Conservation (phyloP, 2,113 vertebrate species). For the Paraplagusia blochii region DNA sequence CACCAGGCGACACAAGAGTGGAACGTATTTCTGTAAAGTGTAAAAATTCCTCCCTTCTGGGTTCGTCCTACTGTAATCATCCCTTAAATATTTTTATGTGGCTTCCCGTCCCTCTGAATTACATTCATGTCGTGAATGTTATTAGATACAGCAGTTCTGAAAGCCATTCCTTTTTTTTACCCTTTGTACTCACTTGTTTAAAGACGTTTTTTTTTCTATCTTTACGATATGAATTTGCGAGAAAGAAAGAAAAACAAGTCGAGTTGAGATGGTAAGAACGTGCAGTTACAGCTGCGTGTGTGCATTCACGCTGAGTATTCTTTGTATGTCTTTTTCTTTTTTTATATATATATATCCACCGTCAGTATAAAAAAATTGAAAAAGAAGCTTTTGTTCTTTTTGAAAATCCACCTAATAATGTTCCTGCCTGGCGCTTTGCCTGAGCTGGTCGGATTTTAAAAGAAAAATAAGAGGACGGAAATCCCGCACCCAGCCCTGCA, state of each 20-base stretch:
- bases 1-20: constrained; percentile 28
- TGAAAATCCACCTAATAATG: constrained; percentile 68
- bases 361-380: constrained; percentile 45
- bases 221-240: too few species aligned
- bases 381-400: constrained; percentile 63
- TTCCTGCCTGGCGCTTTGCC: constrained; percentile 45
- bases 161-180: constrained; percentile 43
- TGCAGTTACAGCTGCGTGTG: background rate
- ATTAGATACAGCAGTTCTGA: constrained; percentile 44
- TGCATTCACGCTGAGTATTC: constrained; percentile 5
- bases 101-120: constrained; percentile 27
- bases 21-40: constrained; percentile 44
- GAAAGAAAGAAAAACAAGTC: too few species aligned
- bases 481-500: constrained; percentile 31
- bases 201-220: constrained; percentile 26
- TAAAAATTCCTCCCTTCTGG: constrained; percentile 20
- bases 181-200: constrained; percentile 37
- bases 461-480: constrained; percentile 1
- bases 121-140: constrained; percentile 37
- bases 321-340: constrained; percentile 25
- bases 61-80: constrained; percentile 36
- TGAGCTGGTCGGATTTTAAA: constrained; percentile 58
- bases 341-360: constrained; percentile 2
- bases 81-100: constrained; percentile 40
- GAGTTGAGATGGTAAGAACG: constrained; percentile 16